A percentile compares a stretch with the other conserved stretches of the same genome.
These are phyloP conservation scores for Volucella inanis DNA, from an alignment of 2,888 invertebrate species.

Conservation along the genomic window DNA sequence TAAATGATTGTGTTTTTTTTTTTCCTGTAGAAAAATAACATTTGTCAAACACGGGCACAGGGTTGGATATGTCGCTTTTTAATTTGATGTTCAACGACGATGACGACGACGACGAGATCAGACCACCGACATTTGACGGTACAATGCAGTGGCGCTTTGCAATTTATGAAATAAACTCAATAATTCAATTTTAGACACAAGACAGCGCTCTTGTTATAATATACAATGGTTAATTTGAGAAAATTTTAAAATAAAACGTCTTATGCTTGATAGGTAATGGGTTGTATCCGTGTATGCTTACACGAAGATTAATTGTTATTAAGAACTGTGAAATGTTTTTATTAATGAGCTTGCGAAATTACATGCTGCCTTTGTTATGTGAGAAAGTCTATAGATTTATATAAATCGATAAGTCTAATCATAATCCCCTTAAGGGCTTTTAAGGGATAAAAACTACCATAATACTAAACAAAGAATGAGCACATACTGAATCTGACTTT, in stretches of 20 bases:
- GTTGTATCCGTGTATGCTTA: not conserved
- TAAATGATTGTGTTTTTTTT: slow-evolving; percentile 34
- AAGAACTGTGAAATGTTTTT: slow-evolving; percentile 40
- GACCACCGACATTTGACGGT: not conserved
- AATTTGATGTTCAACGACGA: slow-evolving; percentile 31
- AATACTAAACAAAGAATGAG: no score
- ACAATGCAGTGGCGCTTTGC: slow-evolving; percentile 58
- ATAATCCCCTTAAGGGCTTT: not conserved
- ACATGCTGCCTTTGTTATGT: slow-evolving; percentile 7
- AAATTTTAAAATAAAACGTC: slow-evolving; percentile 27
- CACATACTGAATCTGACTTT: no score
- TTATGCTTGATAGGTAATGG: slow-evolving; percentile 17
- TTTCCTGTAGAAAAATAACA: slow-evolving; percentile 14
- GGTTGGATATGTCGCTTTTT: slow-evolving; percentile 12
- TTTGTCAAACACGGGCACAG: slow-evolving; percentile 39
- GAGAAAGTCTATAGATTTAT: slow-evolving; percentile 16
- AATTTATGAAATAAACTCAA: slow-evolving; percentile 49
- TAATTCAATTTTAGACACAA: slow-evolving; percentile 46
- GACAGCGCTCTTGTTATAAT: slow-evolving; percentile 14
- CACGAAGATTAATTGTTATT: slow-evolving; percentile 16
- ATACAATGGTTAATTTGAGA: slow-evolving; percentile 2
- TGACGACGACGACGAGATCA: not conserved
- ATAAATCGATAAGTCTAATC: slow-evolving; percentile 7
- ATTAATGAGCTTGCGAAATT: slow-evolving; percentile 44
- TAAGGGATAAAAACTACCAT: not conserved